These are phyloP conservation scores for Myathropa florea DNA, from an alignment of 2,888 invertebrate species.

Conservation along the genomic window DNA sequence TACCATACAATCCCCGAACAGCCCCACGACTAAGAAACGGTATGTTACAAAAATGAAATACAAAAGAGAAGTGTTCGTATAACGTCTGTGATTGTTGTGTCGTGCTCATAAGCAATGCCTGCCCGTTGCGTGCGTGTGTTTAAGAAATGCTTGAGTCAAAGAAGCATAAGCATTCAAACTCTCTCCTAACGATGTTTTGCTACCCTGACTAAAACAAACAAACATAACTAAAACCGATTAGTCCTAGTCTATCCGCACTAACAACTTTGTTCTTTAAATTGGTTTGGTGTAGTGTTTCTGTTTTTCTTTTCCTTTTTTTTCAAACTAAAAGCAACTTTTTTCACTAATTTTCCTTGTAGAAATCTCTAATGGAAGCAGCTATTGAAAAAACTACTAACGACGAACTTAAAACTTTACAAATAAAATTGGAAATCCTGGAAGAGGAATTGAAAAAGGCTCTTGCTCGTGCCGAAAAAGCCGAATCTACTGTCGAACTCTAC, in stretches of 20 bases:
- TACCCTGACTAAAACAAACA: neutral
- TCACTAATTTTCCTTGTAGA: slow-evolving; percentile 77
- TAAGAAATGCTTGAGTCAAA: slow-evolving; percentile 15
- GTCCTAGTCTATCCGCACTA: slow-evolving; percentile 39
- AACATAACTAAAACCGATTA: neutral
- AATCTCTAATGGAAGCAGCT: slow-evolving; percentile 82
- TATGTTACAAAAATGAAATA: slow-evolving; percentile 45
- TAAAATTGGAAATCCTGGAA: slow-evolving; percentile 83
- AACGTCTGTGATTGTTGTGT: slow-evolving; percentile 52
- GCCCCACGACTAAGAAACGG: slow-evolving; percentile 41
- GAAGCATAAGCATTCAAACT: slow-evolving; percentile 12
- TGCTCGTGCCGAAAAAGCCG: slow-evolving; percentile 82
- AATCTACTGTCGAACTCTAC: slow-evolving; percentile 79
- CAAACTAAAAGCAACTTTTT: slow-evolving; percentile 64
- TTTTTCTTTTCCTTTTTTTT: slow-evolving; percentile 9
- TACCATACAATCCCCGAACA: slow-evolving; percentile 33
- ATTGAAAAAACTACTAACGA: slow-evolving; percentile 81
- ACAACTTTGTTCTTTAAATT: slow-evolving; percentile 3
- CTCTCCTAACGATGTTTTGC: neutral
- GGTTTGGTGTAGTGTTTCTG: slow-evolving; percentile 37
- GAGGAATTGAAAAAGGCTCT: slow-evolving; percentile 82
- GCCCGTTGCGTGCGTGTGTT: slow-evolving; percentile 11
- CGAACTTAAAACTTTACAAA: slow-evolving; percentile 83
- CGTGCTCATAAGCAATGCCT: slow-evolving; percentile 36
- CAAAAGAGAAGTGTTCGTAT: slow-evolving; percentile 39